Evolutionary conservation across 2,888 invertebrate genomes (phyloP).

Genomic region (Caenorhabditis angaria): DNA sequence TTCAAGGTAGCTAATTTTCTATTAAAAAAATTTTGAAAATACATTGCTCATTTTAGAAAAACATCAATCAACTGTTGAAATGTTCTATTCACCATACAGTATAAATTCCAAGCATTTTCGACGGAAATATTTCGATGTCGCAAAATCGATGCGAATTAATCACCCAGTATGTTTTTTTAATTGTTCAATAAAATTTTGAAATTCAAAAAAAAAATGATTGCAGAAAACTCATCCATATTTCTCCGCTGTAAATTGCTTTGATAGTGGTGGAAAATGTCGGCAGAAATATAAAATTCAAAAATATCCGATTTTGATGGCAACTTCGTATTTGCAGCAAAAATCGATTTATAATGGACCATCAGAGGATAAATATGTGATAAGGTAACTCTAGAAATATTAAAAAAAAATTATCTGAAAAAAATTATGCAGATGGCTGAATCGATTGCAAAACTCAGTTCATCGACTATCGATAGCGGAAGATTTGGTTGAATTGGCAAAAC

Average conservation of each 20-base stretch:
- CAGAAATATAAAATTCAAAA: conserved; percentile 27
- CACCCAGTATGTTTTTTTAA: conserved; percentile 17
- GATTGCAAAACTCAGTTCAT: conserved; percentile 22
- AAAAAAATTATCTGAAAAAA: neutral
- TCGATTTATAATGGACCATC: conserved; percentile 38
- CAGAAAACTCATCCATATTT: conserved; percentile 25
- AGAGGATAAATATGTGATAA: conserved; percentile 14
- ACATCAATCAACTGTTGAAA: conserved; percentile 14
- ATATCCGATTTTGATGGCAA: conserved; percentile 31
- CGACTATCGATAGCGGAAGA: conserved; percentile 19
- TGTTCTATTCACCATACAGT: conserved; percentile 42
- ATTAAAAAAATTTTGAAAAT: too few relatives aligned
- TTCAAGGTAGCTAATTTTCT: too few relatives aligned
- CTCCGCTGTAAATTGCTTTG: conserved; percentile 36
- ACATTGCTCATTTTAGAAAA: too few relatives aligned
- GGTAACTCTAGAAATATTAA: conserved; percentile 9
- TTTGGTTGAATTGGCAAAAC: conserved; percentile 9
- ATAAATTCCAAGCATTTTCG: conserved; percentile 26
- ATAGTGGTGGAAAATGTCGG: conserved; percentile 12
- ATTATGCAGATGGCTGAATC: conserved; percentile 36
- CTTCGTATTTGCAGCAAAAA: neutral
- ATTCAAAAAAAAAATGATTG: conserved; percentile 4
- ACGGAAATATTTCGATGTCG: conserved; percentile 22
- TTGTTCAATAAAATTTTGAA: neutral
- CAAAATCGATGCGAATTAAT: conserved; percentile 10